Evolutionary conservation across 2,113 vertebrate genomes (phyloP).

Genomic region (Camelus dromedarius): DNA sequence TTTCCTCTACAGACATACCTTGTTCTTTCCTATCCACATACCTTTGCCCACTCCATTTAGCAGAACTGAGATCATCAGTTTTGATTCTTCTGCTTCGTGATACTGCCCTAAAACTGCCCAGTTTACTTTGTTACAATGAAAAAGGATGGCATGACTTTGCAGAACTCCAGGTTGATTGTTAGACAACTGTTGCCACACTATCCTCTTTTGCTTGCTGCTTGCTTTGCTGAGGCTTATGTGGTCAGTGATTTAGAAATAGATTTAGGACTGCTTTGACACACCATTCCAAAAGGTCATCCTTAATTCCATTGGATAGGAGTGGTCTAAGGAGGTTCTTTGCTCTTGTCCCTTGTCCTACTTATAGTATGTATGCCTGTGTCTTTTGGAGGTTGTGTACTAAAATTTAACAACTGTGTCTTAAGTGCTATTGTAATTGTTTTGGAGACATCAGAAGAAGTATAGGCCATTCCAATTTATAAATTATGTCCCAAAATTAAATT

Average conservation of each 20-base stretch:
- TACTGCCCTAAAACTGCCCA: neutral
- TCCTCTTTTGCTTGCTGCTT: neutral
- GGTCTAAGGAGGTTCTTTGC: neutral
- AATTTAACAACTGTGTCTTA: neutral
- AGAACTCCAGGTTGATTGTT: neutral
- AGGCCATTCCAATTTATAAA: slow-evolving; percentile 2
- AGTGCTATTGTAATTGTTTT: neutral
- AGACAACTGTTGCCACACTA: neutral
- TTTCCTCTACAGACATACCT: neutral
- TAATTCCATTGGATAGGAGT: neutral
- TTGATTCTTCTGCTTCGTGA: neutral
- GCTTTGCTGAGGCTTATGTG: neutral
- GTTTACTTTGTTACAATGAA: slow-evolving; percentile 18
- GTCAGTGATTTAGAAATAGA: neutral
- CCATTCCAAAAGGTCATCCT: neutral
- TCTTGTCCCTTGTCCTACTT: neutral
- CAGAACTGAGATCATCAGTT: neutral
- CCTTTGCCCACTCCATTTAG: neutral
- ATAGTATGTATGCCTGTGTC: neutral
- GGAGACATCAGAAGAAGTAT: neutral
- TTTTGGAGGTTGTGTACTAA: neutral
- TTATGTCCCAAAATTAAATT: slow-evolving; percentile 43
- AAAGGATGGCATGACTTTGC: neutral
- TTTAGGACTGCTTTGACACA: neutral
- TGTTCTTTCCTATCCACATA: neutral